Evolutionary conservation across 2,797 vertebrate species (phyloP).

Genomic region (Aratinga solstitialis): DNA sequence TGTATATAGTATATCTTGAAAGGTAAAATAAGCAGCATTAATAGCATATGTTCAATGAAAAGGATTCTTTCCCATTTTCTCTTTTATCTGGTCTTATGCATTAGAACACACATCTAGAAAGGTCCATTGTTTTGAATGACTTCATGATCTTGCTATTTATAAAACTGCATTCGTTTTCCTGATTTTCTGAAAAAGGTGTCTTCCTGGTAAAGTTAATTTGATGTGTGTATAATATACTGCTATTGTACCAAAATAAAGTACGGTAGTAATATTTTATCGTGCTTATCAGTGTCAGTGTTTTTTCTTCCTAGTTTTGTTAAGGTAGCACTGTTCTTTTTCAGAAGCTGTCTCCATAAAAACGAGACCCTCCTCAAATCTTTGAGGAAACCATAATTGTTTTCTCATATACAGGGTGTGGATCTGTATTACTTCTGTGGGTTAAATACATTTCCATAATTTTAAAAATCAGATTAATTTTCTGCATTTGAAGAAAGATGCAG

Average conservation of each 20-base stretch:
- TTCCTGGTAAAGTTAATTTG: slow-evolving; percentile 84
- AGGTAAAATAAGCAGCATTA: background rate
- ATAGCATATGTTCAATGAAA: background rate
- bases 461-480: background rate
- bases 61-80: background rate
- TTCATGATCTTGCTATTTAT: slow-evolving; percentile 70
- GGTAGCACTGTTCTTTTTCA: slow-evolving; percentile 36
- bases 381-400: background rate
- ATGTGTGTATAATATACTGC: slow-evolving; percentile 47
- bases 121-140: slow-evolving; percentile 72
- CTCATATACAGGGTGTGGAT: background rate
- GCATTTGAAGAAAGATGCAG: background rate
- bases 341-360: slow-evolving; percentile 47
- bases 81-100: background rate
- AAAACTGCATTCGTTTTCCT: slow-evolving; percentile 84
- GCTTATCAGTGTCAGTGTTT: slow-evolving; percentile 80
- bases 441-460: background rate
- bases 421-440: background rate
- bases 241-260: slow-evolving; percentile 60
- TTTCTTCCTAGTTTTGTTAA: slow-evolving; percentile 71
- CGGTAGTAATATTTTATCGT: slow-evolving; percentile 87
- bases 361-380: background rate
- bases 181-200: slow-evolving; percentile 87
- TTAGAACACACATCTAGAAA: slow-evolving; percentile 37
- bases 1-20: background rate